Evolutionary conservation across 2,888 invertebrate species (phyloP), one percentile per base, ranked within the genome.

Genomic region (Andrena dorsata): DNA sequence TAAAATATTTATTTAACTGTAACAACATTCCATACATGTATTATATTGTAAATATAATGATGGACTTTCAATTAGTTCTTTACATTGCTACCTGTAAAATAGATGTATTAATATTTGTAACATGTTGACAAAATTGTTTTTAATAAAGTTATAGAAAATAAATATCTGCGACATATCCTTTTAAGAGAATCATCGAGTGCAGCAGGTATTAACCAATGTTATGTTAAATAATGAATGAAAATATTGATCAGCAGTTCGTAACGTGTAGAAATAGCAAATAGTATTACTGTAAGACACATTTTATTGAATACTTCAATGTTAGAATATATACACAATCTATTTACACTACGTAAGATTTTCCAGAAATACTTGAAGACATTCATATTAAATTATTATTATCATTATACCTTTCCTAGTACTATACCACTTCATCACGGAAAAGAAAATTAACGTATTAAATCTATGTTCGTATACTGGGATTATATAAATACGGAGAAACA

Each of bases 321-420:
- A 76, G 63, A 77, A 76, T 83, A 83, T 85, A 85, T 87, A 86
- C 75, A 86, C 65, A 64, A 65, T 77, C 87, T 87, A 87, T 87
- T 84, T 85, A 85, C 85, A 87, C 87, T 87, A 87, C 86, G 58
- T 77, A 80, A 79, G 56, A 76, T 79, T 56, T 61, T 77, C 68
- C 26, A 64, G 58, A 82, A 58, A 66, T 70, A 63, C 28, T 41
- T 51, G 20, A 77, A 71, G 70, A 83, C 71, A 72, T 80, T 74
- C 30, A 83, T 82, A 69, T 78, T 77, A 74, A 82, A 66, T 81
- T 76, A 81, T 32, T 56, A 71, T 73, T 66, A 71, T 66, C 49
- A 60, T 75, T 32, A 41, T 64, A 51, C 68, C 41, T 65, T 65
- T 53, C 3, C 60, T 82, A 78, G 56, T 41, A 53, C 35, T 72